These are phyloP conservation scores for Bradypodion ventrale DNA, from an alignment of 2,797 vertebrate genomes.

Conservation along the genomic window DNA sequence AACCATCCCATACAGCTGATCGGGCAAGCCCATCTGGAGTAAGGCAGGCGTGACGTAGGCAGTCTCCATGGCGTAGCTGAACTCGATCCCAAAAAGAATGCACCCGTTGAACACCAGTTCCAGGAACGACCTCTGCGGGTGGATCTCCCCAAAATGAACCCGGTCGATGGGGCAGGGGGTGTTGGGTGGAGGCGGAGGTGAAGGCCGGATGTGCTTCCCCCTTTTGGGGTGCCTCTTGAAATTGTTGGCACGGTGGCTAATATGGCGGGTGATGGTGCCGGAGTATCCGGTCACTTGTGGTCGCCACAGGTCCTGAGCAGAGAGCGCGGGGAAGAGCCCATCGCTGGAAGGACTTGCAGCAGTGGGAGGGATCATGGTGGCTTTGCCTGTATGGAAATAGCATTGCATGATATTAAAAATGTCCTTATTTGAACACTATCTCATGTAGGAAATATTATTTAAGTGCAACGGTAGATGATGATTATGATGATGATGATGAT, in stretches of 20 bases:
- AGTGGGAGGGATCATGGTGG: conserved; percentile 66
- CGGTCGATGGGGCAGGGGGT: conserved; percentile 91
- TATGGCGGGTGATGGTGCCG: conserved; percentile 84
- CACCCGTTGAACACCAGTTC: conserved; percentile 94
- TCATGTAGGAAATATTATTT: no score
- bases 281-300: conserved; percentile 81
- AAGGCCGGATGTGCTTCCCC: conserved; percentile 89
- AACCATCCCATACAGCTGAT: conserved; percentile 95
- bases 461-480: no score
- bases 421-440: no score
- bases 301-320: conserved; percentile 76
- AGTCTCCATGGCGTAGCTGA: conserved; percentile 99
- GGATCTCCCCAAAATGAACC: conserved; percentile 89
- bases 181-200: conserved; percentile 92
- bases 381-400: conserved; percentile 59
- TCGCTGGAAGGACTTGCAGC: conserved; percentile 63
- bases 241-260: conserved; percentile 97
- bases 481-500: no score
- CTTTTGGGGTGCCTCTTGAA: conserved; percentile 96
- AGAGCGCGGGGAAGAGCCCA: conserved; percentile 54
- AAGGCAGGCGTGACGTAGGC: conserved; percentile 96
- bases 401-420: no score
- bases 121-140: conserved; percentile 86
- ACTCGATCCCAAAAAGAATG: conserved; percentile 95
- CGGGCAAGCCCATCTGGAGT: conserved; percentile 96